A percentile compares a stretch with the other conserved stretches of the same genome.
phyloP scores from a whole-genome alignment of 2,888 invertebrate genomes.

The Tinea trinotella region DNA sequence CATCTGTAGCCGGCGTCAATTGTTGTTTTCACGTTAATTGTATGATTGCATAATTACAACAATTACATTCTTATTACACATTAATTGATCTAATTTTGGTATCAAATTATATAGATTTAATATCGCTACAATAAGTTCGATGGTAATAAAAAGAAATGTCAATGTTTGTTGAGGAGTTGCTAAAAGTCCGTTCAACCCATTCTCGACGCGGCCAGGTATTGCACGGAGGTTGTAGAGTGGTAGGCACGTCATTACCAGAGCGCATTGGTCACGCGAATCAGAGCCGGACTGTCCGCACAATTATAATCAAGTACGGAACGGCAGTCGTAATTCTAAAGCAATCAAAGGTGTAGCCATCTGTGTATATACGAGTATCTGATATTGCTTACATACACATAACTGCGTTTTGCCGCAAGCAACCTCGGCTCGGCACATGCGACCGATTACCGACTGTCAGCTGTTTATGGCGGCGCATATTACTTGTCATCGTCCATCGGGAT shows the following conservation, averaged over 20 bases:
- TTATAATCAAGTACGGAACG: slow-evolving; percentile 64
- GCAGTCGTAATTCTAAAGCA: slow-evolving; percentile 67
- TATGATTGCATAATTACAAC: not conserved
- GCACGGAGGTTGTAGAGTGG: slow-evolving; percentile 36
- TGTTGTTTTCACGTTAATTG: not conserved
- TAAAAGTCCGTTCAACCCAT: not conserved
- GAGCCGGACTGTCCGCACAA: slow-evolving; percentile 64
- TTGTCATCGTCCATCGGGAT: slow-evolving; percentile 16
- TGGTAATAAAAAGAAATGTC: not conserved
- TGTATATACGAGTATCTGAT: not conserved
- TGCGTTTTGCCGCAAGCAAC: slow-evolving; percentile 7
- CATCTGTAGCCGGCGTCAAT: not conserved
- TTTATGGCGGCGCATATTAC: slow-evolving; percentile 13
- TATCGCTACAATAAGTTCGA: no score
- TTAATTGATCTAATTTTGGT: no score
- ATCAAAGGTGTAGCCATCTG: slow-evolving; percentile 43
- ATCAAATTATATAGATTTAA: no score
- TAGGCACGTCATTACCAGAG: slow-evolving; percentile 52
- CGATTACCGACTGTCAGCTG: slow-evolving; percentile 14
- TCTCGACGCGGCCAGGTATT: slow-evolving; percentile 13
- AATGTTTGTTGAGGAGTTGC: not conserved
- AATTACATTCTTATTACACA: no score
- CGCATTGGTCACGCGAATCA: slow-evolving; percentile 68
- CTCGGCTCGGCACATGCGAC: slow-evolving; percentile 14
- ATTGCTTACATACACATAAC: not conserved